Conservation (phyloP, 2,888 invertebrate genomes). For the Chirona hameri region DNA sequence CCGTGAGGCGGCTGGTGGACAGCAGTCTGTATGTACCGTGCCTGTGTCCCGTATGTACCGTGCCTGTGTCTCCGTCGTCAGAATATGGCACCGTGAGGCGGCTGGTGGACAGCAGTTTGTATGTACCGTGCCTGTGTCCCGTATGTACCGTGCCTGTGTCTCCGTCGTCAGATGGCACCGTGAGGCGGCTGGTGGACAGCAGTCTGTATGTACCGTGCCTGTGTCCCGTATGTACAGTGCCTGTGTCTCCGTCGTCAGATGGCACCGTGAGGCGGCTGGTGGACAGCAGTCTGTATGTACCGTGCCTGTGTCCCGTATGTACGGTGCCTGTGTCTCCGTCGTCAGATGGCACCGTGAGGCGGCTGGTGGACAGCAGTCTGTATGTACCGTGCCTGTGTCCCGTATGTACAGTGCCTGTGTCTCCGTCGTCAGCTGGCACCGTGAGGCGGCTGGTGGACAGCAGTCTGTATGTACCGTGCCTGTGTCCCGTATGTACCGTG, state of each 20-base stretch:
- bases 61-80: conserved; percentile 29
- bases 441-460: conserved; percentile 43
- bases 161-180: conserved; percentile 35
- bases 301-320: too few species aligned
- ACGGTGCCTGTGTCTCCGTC: background rate
- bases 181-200: conserved; percentile 43
- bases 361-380: conserved; percentile 44
- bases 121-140: too few species aligned
- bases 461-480: conserved; percentile 40
- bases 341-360: conserved; percentile 36
- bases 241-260: conserved; percentile 33
- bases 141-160: background rate
- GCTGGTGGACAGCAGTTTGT: conserved; percentile 44
- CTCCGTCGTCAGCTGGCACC: conserved; percentile 35
- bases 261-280: conserved; percentile 35
- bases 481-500: background rate
- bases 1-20: conserved; percentile 41
- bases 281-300: conserved; percentile 45
- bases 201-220: too few species aligned
- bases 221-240: background rate
- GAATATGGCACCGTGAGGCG: conserved; percentile 35
- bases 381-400: too few species aligned
- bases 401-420: background rate
- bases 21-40: conserved; percentile 43
- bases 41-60: background rate